Percentiles rank a stretch among this genome's conserved stretches.
Evolutionary conservation across 2,797 vertebrate species (phyloP).

Genomic region (Sebastes glaucus): DNA sequence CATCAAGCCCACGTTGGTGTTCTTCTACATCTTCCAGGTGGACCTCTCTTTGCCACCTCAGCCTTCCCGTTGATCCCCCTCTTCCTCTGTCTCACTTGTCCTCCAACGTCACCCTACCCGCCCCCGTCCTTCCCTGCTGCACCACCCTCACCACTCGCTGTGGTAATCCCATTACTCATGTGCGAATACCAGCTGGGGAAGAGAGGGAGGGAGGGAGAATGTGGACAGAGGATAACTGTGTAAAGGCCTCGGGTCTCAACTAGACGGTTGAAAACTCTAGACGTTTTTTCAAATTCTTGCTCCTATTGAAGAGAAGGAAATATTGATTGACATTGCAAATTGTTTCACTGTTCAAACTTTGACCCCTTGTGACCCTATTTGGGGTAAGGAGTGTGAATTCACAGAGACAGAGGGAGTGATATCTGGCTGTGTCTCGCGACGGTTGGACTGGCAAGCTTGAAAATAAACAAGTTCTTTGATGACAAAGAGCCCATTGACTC

Average conservation of each 20-base stretch:
- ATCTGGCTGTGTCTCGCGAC: slow-evolving; percentile 74
- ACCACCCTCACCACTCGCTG: slow-evolving; percentile 74
- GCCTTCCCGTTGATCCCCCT: slow-evolving; percentile 48
- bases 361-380: neutral
- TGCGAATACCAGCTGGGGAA: slow-evolving; percentile 83
- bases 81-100: slow-evolving; percentile 65
- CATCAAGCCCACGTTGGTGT: neutral
- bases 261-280: slow-evolving; percentile 35
- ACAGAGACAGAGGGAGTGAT: slow-evolving; percentile 58
- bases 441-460: slow-evolving; percentile 83
- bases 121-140: slow-evolving; percentile 49
- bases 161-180: slow-evolving; percentile 87
- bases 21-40: slow-evolving; percentile 34
- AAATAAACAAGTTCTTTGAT: slow-evolving; percentile 87
- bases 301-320: slow-evolving; percentile 5
- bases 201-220: slow-evolving; percentile 61
- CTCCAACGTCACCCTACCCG: slow-evolving; percentile 57
- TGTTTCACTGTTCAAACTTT: neutral
- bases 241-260: slow-evolving; percentile 55
- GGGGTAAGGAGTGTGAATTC: neutral
- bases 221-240: slow-evolving; percentile 74
- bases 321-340: slow-evolving; percentile 11
- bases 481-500: slow-evolving; percentile 85
- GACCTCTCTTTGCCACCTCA: slow-evolving; percentile 16
- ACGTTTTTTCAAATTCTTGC: slow-evolving; percentile 11